Base-by-base conservation (phyloP, 2,888 invertebrate genomes). In the Acleris emargana region DNA sequence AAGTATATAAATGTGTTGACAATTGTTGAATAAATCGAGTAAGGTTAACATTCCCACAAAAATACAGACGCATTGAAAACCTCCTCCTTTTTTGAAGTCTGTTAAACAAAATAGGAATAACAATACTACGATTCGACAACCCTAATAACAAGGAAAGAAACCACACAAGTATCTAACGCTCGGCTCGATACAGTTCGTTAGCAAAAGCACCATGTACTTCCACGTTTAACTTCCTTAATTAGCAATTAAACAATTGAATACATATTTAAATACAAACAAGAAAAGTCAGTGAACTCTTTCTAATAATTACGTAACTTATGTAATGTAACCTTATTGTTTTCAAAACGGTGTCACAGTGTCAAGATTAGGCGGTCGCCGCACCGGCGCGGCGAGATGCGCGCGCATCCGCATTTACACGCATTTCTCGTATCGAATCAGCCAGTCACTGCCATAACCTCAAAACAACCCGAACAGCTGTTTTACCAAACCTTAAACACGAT, bases 391-490 rank as follows among this genome's bases (percentile, higher is more conserved):
- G 58, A 32, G 75, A 58, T 91, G 91, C 91, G 91, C 91, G 91
- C 91, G 91, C 91, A 91, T 67, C 38, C 38, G 11, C 73, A 68
- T 71, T 81, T 75, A 73, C 75, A 74, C 76, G 78, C 68, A 78
- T 77, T 77, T 78, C 76, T 72, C 72, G 69, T 87, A 91, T 91
- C 81, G 91, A 91, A 88, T 88, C 77, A 72, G 81, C 81, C 77
- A 87, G 87, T 88, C 87, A 86, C 82, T 82, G 82, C 85, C 85
- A 82, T 91, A 91, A 91, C 91, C 91, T 91, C 83, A 86, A 89
- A 87, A 72, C 63, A 70, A 69, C 68, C 74, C 72, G 76, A 90
- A 89, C 91, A 91, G 91, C 91, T 91, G 91, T 88, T 90, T 73
- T 72, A 68, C 74, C 61, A 67, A 73, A 76, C 71, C 71, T 69